phyloP scores from a whole-genome alignment of 2,113 vertebrate species.

The Ceyx margarethae region DNA sequence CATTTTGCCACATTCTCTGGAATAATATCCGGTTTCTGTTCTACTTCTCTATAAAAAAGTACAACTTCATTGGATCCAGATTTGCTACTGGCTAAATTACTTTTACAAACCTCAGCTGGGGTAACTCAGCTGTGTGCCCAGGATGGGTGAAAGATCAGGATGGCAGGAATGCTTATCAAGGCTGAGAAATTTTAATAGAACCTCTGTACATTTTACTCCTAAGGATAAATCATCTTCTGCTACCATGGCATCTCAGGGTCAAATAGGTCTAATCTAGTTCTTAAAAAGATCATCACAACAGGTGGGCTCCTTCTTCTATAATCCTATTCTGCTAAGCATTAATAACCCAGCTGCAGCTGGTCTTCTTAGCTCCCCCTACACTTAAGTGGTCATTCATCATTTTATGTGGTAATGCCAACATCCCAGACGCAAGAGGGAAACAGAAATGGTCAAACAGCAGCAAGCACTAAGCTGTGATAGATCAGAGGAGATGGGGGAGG shows the following conservation, averaged over 20 bases:
- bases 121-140: neutral
- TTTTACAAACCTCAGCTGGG: neutral
- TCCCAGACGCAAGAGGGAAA: neutral
- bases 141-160: neutral
- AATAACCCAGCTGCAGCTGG: neutral
- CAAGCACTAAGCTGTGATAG: neutral
- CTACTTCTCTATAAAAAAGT: constrained; percentile 2
- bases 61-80: neutral
- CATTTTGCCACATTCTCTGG: neutral
- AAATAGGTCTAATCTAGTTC: neutral
- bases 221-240: neutral
- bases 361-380: neutral
- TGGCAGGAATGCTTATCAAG: neutral
- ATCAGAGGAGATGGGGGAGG: neutral
- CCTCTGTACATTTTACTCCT: neutral
- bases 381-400: constrained; percentile 1
- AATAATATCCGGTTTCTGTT: neutral
- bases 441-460: neutral
- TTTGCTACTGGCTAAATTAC: neutral
- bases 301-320: neutral
- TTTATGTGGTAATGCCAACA: neutral
- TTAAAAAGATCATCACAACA: neutral
- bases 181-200: neutral
- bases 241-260: neutral
- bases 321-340: neutral